These are phyloP conservation scores for Anolis apletophallus DNA, from an alignment of 2,797 vertebrate genomes.

Conservation along the genomic window DNA sequence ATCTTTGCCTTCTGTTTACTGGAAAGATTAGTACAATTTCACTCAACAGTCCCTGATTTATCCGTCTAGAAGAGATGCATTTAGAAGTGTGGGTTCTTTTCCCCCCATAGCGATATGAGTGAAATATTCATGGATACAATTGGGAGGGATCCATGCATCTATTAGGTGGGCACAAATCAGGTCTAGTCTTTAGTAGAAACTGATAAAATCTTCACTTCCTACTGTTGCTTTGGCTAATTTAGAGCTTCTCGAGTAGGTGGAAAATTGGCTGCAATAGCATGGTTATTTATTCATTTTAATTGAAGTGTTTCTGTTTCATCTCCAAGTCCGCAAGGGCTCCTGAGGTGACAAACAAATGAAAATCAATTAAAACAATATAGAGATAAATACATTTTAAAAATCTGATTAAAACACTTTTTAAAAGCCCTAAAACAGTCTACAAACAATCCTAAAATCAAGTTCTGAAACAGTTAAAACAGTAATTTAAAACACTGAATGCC, in stretches of 20 bases:
- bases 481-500: no score
- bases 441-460: no score
- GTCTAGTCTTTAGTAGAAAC: not conserved
- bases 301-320: no score
- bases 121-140: not conserved
- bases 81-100: not conserved
- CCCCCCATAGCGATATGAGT: not conserved
- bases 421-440: no score
- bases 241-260: conserved; percentile 17
- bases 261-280: conserved; percentile 56
- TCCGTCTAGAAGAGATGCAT: not conserved
- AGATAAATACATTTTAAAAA: no score
- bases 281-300: not conserved
- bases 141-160: not conserved
- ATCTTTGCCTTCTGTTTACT: not conserved
- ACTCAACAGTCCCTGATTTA: not conserved
- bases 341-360: no score
- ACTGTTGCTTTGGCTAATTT: accelerated
- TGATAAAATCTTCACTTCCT: accelerated
- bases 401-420: no score
- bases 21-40: not conserved
- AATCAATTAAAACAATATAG: no score
- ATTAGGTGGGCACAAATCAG: not conserved
- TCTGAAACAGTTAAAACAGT: no score
- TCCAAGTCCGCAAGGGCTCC: no score